These are phyloP conservation scores for Glaucidium brasilianum DNA, from an alignment of 2,113 vertebrate genomes.

Conservation along the genomic window DNA sequence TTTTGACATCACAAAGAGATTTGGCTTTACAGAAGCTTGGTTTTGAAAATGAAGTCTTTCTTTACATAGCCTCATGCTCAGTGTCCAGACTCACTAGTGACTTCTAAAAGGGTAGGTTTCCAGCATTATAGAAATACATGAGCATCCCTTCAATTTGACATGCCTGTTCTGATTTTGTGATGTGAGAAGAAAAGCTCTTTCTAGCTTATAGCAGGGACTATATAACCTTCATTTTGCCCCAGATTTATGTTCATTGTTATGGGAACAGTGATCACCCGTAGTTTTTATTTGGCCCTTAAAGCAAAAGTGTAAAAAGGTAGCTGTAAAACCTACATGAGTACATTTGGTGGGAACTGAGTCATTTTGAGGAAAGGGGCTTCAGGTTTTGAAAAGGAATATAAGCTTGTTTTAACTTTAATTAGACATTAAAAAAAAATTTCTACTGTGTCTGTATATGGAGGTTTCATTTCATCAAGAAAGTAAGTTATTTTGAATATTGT, in stretches of 20 bases:
- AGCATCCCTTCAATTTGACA: background rate
- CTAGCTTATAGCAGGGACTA: background rate
- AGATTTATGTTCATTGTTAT: background rate
- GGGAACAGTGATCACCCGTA: background rate
- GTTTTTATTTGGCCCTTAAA: background rate
- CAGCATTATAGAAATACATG: background rate
- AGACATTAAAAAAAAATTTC: background rate
- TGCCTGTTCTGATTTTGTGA: background rate
- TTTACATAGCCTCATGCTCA: background rate
- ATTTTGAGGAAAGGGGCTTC: background rate
- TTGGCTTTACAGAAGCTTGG: background rate
- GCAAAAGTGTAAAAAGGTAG: background rate
- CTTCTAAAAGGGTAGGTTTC: background rate
- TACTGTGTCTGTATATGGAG: background rate
- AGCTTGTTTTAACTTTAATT: background rate
- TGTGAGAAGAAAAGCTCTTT: background rate
- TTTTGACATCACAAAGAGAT: background rate
- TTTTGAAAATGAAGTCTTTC: background rate
- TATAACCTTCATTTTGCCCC: background rate
- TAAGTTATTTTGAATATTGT: background rate
- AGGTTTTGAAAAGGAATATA: background rate
- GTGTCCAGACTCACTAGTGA: background rate
- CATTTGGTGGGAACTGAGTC: background rate
- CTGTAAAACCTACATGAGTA: background rate
- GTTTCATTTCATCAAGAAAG: background rate